Evolutionary conservation across 2,797 vertebrate species (phyloP).

Genomic region (Antrozous pallidus): DNA sequence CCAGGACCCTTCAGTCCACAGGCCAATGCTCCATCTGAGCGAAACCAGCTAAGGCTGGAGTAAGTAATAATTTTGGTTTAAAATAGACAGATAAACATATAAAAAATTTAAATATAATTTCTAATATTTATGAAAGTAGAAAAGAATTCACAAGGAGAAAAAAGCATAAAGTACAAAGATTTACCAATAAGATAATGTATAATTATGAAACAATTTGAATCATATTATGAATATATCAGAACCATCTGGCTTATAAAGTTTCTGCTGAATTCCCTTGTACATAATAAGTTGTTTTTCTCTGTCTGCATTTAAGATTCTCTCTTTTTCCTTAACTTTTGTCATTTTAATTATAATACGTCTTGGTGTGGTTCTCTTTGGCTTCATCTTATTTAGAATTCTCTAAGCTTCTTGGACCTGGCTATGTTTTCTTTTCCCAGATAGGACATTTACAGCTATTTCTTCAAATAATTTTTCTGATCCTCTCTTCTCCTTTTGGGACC

Average conservation of each 20-base stretch:
- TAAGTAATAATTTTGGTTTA: not conserved
- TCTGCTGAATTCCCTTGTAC: not conserved
- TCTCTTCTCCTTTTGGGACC: not conserved
- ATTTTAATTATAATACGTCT: not conserved
- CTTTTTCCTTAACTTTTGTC: not conserved
- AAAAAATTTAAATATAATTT: not conserved
- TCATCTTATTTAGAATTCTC: not conserved
- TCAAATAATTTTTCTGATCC: not conserved
- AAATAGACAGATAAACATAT: not conserved
- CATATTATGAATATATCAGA: not conserved
- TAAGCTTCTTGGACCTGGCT: not conserved
- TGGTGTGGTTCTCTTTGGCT: not conserved
- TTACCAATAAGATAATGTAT: not conserved
- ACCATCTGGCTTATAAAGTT: not conserved
- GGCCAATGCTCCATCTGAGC: too few relatives aligned
- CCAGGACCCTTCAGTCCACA: too few relatives aligned
- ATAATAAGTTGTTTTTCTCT: not conserved
- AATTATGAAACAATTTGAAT: not conserved
- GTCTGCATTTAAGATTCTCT: not conserved
- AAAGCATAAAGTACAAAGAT: not conserved
- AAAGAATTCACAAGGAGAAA: conserved; percentile 5
- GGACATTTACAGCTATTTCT: not conserved
- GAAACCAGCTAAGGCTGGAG: too few relatives aligned
- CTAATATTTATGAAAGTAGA: not conserved
- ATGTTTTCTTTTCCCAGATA: not conserved